A percentile compares a stretch with the other conserved stretches of the same genome.
These are phyloP conservation scores for Xiphophorus maculatus DNA, from an alignment of 2,113 vertebrate species.

Conservation along the genomic window DNA sequence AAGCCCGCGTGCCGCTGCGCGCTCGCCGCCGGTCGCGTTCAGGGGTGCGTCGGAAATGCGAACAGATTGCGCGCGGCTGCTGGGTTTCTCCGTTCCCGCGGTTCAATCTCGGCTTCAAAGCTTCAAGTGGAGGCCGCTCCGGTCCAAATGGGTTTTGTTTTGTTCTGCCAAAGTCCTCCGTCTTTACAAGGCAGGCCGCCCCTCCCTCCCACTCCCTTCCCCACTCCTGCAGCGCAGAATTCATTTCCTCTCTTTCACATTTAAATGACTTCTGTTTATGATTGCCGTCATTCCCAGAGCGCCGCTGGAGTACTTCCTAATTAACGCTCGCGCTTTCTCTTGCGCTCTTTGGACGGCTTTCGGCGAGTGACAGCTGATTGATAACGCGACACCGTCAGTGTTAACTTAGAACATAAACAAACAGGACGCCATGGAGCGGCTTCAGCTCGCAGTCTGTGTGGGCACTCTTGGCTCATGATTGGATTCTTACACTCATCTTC, in stretches of 20 bases:
- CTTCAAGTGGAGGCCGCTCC: slow-evolving; percentile 41
- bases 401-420: slow-evolving; percentile 1
- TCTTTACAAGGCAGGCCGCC: slow-evolving; percentile 16
- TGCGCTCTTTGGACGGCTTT: slow-evolving; percentile 15
- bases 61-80: slow-evolving; percentile 56
- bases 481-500: slow-evolving; percentile 37
- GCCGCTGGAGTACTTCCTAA: slow-evolving; percentile 51
- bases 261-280: slow-evolving; percentile 45
- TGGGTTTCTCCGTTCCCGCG: slow-evolving; percentile 36
- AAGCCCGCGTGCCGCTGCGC: slow-evolving; percentile 32
- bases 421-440: not conserved
- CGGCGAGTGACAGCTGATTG: slow-evolving; percentile 17
- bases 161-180: slow-evolving; percentile 32
- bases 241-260: slow-evolving; percentile 34
- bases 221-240: slow-evolving; percentile 33
- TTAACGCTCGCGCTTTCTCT: slow-evolving; percentile 36
- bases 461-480: slow-evolving; percentile 24
- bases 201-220: no score
- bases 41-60: slow-evolving; percentile 19
- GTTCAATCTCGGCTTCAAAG: slow-evolving; percentile 49
- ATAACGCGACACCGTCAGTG: not conserved
- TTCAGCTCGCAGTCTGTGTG: not conserved
- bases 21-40: slow-evolving; percentile 44
- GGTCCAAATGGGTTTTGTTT: slow-evolving; percentile 48
- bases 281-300: slow-evolving; percentile 43